These are phyloP conservation scores for Silurus lanzhouensis DNA, from an alignment of 2,797 vertebrate genomes.

Conservation along the genomic window DNA sequence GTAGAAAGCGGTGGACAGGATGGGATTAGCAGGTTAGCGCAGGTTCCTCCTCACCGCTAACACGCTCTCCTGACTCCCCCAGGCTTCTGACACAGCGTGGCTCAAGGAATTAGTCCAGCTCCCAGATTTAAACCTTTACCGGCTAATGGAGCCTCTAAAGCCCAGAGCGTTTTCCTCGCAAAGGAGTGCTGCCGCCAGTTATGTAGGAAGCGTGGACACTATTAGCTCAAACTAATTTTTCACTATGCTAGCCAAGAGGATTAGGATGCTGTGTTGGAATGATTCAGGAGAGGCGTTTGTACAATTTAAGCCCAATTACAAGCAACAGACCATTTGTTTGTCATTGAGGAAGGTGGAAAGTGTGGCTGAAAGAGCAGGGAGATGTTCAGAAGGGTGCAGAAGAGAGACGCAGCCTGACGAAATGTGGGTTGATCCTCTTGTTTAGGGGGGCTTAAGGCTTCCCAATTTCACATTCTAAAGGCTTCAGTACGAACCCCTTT, in stretches of 20 bases:
- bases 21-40: slow-evolving; percentile 68
- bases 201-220: slow-evolving; percentile 66
- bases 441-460: slow-evolving; percentile 73
- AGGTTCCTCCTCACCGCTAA: slow-evolving; percentile 54
- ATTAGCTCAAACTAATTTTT: slow-evolving; percentile 80
- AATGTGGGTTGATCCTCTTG: slow-evolving; percentile 77
- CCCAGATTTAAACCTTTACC: slow-evolving; percentile 50
- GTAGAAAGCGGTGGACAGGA: slow-evolving; percentile 60
- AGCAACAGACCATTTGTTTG: slow-evolving; percentile 63
- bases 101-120: slow-evolving; percentile 65
- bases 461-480: slow-evolving; percentile 66
- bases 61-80: slow-evolving; percentile 49
- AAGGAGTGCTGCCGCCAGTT: slow-evolving; percentile 61
- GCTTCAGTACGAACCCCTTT: slow-evolving; percentile 49
- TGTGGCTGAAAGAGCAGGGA: slow-evolving; percentile 54
- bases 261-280: slow-evolving; percentile 69
- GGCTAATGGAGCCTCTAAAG: slow-evolving; percentile 65
- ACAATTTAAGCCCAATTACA: slow-evolving; percentile 79
- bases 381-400: slow-evolving; percentile 57
- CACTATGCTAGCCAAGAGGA: slow-evolving; percentile 77
- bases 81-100: slow-evolving; percentile 50
- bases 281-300: slow-evolving; percentile 60
- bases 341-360: slow-evolving; percentile 64
- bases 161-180: slow-evolving; percentile 58
- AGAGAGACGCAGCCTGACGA: slow-evolving; percentile 72